A percentile compares a stretch with the other conserved stretches of the same genome.
Evolutionary conservation across 2,888 invertebrate species (phyloP).

Genomic region (Piscicola geometra): DNA sequence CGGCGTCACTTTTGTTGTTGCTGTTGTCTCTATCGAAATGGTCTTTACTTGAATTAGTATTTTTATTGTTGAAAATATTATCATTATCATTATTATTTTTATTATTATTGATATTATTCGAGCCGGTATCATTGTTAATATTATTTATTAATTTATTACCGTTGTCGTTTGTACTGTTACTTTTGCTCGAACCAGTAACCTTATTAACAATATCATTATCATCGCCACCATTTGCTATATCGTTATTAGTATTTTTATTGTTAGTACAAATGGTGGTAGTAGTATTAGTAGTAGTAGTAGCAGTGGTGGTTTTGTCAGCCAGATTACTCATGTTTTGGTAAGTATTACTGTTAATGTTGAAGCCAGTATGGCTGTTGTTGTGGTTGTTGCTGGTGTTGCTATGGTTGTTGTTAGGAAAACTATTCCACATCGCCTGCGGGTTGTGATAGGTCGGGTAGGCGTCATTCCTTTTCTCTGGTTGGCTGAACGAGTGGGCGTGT

Average conservation of each 20-base stretch:
- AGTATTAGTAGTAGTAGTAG: too few relatives aligned
- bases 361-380: not conserved
- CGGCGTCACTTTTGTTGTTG: not conserved
- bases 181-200: not conserved
- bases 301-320: too few relatives aligned
- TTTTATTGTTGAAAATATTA: not conserved
- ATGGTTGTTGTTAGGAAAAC: not conserved
- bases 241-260: too few relatives aligned
- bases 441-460: slow-evolving; percentile 1
- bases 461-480: not conserved
- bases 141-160: not conserved
- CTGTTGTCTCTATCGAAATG: not conserved
- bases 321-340: too few relatives aligned
- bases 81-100: not conserved
- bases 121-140: not conserved
- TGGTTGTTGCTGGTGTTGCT: not conserved
- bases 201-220: not conserved
- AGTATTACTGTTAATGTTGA: not conserved
- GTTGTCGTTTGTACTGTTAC: not conserved
- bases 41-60: not conserved
- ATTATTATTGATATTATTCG: not conserved
- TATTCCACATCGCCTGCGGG: not conserved
- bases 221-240: too few relatives aligned
- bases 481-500: not conserved
- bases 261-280: too few relatives aligned